A percentile compares a stretch with the other conserved stretches of the same genome.
phyloP scores from a whole-genome alignment of 2,888 invertebrate genomes.

The Pelosia muscerda region DNA sequence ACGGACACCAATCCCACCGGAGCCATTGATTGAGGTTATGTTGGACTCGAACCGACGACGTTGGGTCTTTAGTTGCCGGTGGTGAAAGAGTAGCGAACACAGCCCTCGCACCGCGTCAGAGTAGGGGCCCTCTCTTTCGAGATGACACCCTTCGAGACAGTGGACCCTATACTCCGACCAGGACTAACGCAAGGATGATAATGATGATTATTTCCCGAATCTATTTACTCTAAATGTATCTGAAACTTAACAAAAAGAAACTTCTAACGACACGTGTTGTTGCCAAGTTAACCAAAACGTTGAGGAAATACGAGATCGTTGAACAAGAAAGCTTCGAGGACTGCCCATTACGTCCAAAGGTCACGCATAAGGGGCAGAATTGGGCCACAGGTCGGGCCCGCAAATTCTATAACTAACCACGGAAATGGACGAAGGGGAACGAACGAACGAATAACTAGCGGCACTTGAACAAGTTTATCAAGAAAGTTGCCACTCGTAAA shows the following conservation, averaged over 20 bases:
- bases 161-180: no score
- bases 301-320: conserved; percentile 51
- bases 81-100: no score
- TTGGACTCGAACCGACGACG: no score
- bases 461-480: conserved; percentile 60
- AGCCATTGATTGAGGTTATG: no score
- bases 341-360: conserved; percentile 51
- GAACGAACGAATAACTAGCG: conserved; percentile 45
- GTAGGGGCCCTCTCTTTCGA: no score
- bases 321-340: conserved; percentile 51
- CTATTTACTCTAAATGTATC: background rate
- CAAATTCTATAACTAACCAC: conserved; percentile 59
- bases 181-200: no score
- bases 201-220: background rate
- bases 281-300: conserved; percentile 47
- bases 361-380: conserved; percentile 56
- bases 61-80: no score
- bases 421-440: conserved; percentile 46
- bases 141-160: no score
- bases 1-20: no score
- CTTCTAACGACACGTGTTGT: conserved; percentile 36
- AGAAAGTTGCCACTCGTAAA: conserved; percentile 55
- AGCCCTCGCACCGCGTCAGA: no score
- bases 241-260: conserved; percentile 20
- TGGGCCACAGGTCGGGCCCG: conserved; percentile 56